Percentiles rank a stretch among this genome's conserved stretches.
Evolutionary conservation across 2,113 vertebrate species (phyloP).

Genomic region (Sylvia atricapilla): DNA sequence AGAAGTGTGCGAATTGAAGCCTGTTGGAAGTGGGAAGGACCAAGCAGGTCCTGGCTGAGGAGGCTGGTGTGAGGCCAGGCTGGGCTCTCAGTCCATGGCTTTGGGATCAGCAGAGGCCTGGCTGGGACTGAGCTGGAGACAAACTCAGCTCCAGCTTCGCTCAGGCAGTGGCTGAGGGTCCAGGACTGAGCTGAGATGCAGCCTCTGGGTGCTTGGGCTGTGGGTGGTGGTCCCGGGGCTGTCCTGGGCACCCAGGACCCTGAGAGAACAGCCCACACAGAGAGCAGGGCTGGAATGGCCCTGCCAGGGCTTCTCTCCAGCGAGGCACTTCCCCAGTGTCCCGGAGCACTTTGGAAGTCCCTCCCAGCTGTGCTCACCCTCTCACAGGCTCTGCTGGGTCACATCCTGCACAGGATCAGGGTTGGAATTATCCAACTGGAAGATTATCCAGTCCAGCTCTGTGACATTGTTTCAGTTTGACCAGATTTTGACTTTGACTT

Average conservation of each 20-base stretch:
- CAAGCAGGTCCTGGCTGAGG: neutral
- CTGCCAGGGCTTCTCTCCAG: neutral
- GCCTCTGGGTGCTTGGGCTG: neutral
- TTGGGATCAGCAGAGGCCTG: neutral
- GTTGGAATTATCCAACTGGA: too few relatives aligned
- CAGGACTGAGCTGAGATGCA: neutral
- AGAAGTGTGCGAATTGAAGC: neutral
- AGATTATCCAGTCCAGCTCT: neutral
- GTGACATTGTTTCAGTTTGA: neutral
- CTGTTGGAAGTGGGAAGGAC: neutral
- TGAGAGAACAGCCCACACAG: neutral
- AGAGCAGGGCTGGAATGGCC: neutral
- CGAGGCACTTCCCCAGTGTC: fast-evolving
- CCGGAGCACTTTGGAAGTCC: neutral
- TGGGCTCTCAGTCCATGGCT: fast-evolving
- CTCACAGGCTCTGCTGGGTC: neutral
- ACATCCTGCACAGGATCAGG: fast-evolving
- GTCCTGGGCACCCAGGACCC: neutral
- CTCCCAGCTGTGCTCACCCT: neutral
- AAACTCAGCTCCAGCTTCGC: neutral
- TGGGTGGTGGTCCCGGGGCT: neutral
- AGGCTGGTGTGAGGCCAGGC: neutral
- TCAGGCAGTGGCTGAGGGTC: neutral
- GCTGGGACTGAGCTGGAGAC: neutral
- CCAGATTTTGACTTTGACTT: neutral